Conservation (phyloP, 2,797 vertebrate species). For the Spea hammondii region DNA sequence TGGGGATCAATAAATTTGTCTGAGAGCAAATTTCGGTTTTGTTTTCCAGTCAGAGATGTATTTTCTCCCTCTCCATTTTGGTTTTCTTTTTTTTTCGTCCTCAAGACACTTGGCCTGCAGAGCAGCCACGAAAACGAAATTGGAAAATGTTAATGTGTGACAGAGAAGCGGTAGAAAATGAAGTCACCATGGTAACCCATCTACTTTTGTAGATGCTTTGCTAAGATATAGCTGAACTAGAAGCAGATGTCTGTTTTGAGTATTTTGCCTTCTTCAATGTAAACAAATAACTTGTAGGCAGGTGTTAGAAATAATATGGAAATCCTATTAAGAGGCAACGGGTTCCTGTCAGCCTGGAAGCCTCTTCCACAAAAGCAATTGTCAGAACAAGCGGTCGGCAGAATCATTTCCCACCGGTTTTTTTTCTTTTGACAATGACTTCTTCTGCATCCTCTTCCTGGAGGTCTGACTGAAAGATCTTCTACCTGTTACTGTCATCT, state of each 20-base stretch:
- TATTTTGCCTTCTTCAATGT: conserved; percentile 76
- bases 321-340: conserved; percentile 78
- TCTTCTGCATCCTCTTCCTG: conserved; percentile 65
- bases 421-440: conserved; percentile 79
- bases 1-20: too few species aligned
- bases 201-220: conserved; percentile 77
- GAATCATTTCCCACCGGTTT: conserved; percentile 76
- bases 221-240: conserved; percentile 77
- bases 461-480: conserved; percentile 70
- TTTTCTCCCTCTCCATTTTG: conserved; percentile 36
- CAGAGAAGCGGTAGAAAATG: conserved; percentile 68
- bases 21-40: too few species aligned
- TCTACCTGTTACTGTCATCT: conserved; percentile 19
- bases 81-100: conserved; percentile 62
- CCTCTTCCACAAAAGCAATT: conserved; percentile 71
- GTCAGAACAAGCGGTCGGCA: conserved; percentile 69
- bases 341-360: conserved; percentile 76
- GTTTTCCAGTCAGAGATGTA: too few species aligned
- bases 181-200: conserved; percentile 81
- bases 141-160: conserved; percentile 77
- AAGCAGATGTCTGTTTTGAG: conserved; percentile 82
- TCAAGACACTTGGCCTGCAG: conserved; percentile 70
- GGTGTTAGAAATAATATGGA: conserved; percentile 84
- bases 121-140: conserved; percentile 70
- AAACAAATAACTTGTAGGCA: conserved; percentile 85